A percentile compares a stretch with the other conserved stretches of the same genome.
Conservation (phyloP, 1,140 invertebrate genomes). For the Coptotermes formosanus region DNA sequence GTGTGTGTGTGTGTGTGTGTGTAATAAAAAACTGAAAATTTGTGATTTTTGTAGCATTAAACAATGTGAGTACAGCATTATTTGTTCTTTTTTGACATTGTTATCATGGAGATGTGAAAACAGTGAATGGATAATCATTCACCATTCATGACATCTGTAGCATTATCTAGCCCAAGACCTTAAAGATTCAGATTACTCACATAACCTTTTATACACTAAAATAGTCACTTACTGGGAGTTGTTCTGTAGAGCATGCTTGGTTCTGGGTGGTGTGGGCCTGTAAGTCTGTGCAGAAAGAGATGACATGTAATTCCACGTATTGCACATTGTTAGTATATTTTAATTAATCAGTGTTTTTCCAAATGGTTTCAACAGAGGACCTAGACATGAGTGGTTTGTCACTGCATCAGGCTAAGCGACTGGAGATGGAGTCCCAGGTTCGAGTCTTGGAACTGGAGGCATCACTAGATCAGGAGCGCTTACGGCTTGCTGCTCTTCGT, state of each 20-base stretch:
- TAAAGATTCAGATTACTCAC: too few relatives aligned
- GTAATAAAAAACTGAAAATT: too few relatives aligned
- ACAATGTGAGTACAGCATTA: too few relatives aligned
- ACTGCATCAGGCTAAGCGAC: slow-evolving; percentile 88
- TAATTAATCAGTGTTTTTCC: slow-evolving; percentile 35
- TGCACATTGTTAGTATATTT: background rate
- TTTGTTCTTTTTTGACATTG: too few relatives aligned
- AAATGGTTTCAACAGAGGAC: slow-evolving; percentile 61
- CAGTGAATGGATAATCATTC: too few relatives aligned
- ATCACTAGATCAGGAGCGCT: slow-evolving; percentile 82
- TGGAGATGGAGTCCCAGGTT: slow-evolving; percentile 95
- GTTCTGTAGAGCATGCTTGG: background rate
- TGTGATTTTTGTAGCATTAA: too few relatives aligned
- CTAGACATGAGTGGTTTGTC: slow-evolving; percentile 86
- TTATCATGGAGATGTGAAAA: too few relatives aligned
- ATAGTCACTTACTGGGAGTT: background rate
- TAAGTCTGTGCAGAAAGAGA: too few relatives aligned
- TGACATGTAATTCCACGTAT: background rate
- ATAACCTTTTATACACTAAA: too few relatives aligned
- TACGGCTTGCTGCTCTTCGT: slow-evolving; percentile 77
- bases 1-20: too few relatives aligned
- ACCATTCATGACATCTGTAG: too few relatives aligned
- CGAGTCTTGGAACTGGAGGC: slow-evolving; percentile 90
- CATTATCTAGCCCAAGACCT: too few relatives aligned
- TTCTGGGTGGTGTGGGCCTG: background rate